Percentiles rank a stretch among this genome's conserved stretches.
These are phyloP conservation scores for Theretra japonica DNA, from an alignment of 2,888 invertebrate genomes.

Conservation along the genomic window DNA sequence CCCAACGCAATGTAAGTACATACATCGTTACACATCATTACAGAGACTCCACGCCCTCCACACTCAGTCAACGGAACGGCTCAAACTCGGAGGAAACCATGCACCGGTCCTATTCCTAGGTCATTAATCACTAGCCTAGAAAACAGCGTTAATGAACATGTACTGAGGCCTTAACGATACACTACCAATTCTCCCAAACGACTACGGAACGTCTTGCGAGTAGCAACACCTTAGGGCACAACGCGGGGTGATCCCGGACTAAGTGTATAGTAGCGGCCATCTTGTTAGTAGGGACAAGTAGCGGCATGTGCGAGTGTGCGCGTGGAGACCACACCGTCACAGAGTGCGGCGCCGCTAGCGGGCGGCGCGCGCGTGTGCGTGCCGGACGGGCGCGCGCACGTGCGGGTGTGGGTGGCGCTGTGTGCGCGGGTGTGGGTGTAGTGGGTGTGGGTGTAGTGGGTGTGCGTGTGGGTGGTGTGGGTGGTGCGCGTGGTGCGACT, in stretches of 20 bases:
- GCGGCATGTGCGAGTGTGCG: constrained; percentile 81
- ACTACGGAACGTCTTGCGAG: constrained; percentile 33
- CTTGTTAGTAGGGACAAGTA: constrained; percentile 78
- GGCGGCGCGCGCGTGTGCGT: not conserved
- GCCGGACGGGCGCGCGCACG: no score
- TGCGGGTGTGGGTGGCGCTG: not conserved
- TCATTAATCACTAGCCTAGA: constrained; percentile 75
- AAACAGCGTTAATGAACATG: constrained; percentile 77
- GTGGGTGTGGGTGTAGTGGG: constrained; percentile 35
- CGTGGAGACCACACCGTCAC: constrained; percentile 80
- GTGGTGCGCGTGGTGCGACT: constrained; percentile 72
- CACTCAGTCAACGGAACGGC: constrained; percentile 41
- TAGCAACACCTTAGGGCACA: constrained; percentile 42
- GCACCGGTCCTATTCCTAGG: constrained; percentile 73
- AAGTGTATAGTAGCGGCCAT: constrained; percentile 69
- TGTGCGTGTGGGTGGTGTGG: constrained; percentile 33
- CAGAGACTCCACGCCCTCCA: constrained; percentile 51
- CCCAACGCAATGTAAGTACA: no score
- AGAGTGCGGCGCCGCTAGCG: not conserved
- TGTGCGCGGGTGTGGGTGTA: not conserved
- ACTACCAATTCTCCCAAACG: constrained; percentile 47
- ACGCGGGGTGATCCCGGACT: constrained; percentile 39
- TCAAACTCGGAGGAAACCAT: constrained; percentile 61
- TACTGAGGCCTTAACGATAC: constrained; percentile 69
- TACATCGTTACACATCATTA: constrained; percentile 32